Percentiles rank a stretch among this genome's conserved stretches.
phyloP scores from a whole-genome alignment of 2,113 vertebrate species.

The Ceuthmochares aereus region DNA sequence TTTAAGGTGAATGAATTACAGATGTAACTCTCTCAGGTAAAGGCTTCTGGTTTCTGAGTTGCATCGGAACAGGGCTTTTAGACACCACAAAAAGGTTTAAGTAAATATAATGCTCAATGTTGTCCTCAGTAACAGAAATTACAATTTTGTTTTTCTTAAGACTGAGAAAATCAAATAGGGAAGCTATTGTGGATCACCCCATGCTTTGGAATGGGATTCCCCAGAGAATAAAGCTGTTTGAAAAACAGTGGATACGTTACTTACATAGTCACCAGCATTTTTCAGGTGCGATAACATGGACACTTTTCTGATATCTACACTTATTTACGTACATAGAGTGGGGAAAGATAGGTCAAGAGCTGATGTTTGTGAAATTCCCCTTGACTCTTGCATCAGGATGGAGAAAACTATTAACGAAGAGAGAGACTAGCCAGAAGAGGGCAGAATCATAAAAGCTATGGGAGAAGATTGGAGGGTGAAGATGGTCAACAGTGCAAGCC shows the following conservation, averaged over 20 bases:
- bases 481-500: neutral
- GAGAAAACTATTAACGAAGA: neutral
- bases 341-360: neutral
- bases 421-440: conserved; percentile 40
- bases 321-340: neutral
- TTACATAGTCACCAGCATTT: neutral
- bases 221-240: neutral
- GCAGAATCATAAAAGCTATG: conserved; percentile 55
- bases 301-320: neutral
- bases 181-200: neutral
- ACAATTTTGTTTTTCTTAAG: neutral
- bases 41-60: neutral
- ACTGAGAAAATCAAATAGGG: neutral
- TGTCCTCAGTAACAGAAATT: neutral
- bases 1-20: neutral
- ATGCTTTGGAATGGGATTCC: neutral
- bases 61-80: neutral
- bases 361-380: neutral
- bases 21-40: neutral
- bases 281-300: neutral
- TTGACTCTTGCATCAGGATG: neutral
- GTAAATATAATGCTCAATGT: neutral
- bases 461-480: neutral
- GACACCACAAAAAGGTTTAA: neutral
- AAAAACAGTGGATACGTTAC: neutral